Conservation (phyloP, 2,888 invertebrate species). For the Autographa gamma region DNA sequence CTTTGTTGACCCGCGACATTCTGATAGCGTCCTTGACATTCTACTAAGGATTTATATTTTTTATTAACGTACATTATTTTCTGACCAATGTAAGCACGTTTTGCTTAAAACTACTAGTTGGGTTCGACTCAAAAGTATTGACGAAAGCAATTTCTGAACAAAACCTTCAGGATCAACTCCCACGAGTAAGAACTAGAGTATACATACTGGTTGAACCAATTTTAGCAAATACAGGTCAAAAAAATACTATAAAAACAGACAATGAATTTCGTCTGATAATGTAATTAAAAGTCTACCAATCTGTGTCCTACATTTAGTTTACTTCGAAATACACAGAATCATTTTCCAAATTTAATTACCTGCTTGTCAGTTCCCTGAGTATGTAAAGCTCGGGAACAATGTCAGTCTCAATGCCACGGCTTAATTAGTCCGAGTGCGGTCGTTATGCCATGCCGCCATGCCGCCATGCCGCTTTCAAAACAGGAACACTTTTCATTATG, state of each 20-base stretch:
- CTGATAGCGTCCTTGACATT: conserved; percentile 55
- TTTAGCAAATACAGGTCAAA: neutral
- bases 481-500: conserved; percentile 53
- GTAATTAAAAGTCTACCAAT: neutral
- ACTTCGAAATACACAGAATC: neutral
- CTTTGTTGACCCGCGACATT: conserved; percentile 46
- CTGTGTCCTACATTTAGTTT: neutral
- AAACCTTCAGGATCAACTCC: neutral
- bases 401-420: conserved; percentile 50
- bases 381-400: conserved; percentile 35
- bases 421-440: conserved; percentile 55
- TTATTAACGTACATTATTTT: conserved; percentile 26
- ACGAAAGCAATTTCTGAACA: too few species aligned
- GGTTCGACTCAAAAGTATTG: too few species aligned
- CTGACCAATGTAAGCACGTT: neutral
- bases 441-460: conserved; percentile 36
- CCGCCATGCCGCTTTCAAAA: conserved; percentile 28
- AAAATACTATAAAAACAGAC: neutral
- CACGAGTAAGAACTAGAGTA: neutral
- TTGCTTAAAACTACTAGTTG: too few species aligned
- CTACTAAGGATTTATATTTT: conserved; percentile 38
- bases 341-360: neutral
- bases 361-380: conserved; percentile 14
- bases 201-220: neutral
- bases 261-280: neutral